These are phyloP conservation scores for Tonatia bakeri DNA, from an alignment of 2,113 vertebrate species.

Conservation along the genomic window DNA sequence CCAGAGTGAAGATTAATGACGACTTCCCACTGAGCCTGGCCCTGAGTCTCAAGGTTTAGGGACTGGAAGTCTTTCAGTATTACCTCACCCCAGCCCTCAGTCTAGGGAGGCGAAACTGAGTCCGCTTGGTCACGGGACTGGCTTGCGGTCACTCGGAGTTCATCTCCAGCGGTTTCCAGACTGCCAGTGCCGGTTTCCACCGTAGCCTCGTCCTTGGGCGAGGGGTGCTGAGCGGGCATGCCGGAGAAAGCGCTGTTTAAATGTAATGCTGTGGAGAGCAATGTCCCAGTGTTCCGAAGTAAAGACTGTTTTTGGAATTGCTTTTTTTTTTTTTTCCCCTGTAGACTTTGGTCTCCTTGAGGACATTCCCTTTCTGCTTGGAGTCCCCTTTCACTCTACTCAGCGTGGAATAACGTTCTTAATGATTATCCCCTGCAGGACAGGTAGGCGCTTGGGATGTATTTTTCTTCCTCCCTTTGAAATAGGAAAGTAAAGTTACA, in stretches of 20 bases:
- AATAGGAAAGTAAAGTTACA: background rate
- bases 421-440: background rate
- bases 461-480: background rate
- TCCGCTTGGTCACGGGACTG: background rate
- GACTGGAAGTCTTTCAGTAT: background rate
- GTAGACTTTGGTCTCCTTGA: background rate
- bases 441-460: background rate
- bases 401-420: background rate
- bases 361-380: background rate
- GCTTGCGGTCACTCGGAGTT: background rate
- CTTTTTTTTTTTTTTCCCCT: background rate
- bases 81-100: background rate
- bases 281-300: background rate
- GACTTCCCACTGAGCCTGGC: background rate
- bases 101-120: background rate
- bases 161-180: background rate
- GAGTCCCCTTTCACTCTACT: background rate
- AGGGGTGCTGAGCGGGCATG: background rate
- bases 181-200: background rate
- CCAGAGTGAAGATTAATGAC: background rate
- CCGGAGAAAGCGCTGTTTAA: background rate
- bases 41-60: background rate
- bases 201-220: background rate
- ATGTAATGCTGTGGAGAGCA: background rate
- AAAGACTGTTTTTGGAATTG: background rate